Base-by-base conservation (phyloP, 2,888 invertebrate genomes). In the Frankliniella intonsa region DNA sequence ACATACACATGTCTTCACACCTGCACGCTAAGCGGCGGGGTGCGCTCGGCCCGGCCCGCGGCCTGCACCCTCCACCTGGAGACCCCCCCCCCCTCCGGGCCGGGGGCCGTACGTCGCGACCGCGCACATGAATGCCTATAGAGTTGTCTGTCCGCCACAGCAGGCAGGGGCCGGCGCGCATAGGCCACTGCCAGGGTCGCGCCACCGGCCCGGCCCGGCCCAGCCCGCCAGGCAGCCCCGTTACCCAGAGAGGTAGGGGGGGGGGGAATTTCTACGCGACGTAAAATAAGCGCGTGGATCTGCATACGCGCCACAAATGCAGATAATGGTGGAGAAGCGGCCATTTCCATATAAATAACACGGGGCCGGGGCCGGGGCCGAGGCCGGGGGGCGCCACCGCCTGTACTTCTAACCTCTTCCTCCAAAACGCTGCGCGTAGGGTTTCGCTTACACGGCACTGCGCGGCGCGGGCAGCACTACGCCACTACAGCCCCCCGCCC, bases 1-100 rank as follows among this genome's bases (percentile, higher is more conserved):
- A 14, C 69, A 69, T 69, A 69, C 69, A 69, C 69, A 19, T 69
- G 69, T 69, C 69, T 22, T 69, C 69, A 22, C 69, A 69, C 69
- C 69, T 69, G 69, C 69, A 69, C 22, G 69, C 69, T 69, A 69
- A 69, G 69, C 69, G 69, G 69, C 55, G 17, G 19, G 14, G 55
- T 19, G 55, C 5, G 55, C 51, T 9, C 55, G 55, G 55, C 51
- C 55, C 55, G 5, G 55, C 14, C 3, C 55, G 55, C 55, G 55
- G 12, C 3, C 1, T 55, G 55, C 55, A 17, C 14, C 55, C 55
- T 55, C 1, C 12, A 51, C 17, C 12, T 38, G 38, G 51, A 12
- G 51, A 12, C 55, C 2, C 55, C 55, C 55, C 55, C 14, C 17
- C 17, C 14, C 55, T 7, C 55, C 55, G 55, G 1, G 12, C 14